A percentile compares a stretch with the other conserved stretches of the same genome.
Evolutionary conservation across 2,888 invertebrate genomes (phyloP).

Genomic region (Napeogenes sylphis): DNA sequence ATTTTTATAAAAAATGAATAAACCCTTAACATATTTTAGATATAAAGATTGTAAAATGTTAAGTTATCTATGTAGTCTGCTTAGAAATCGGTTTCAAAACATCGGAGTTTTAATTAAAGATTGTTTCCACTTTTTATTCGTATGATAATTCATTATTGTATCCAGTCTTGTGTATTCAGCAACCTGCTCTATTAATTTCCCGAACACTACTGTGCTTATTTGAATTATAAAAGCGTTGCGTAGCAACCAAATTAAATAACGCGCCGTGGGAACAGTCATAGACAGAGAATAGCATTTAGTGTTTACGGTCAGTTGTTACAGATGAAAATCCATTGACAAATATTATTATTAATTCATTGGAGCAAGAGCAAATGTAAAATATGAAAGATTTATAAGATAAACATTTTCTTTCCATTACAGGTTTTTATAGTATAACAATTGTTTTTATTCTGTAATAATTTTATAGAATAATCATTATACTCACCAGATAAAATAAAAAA

Average conservation of each 20-base stretch:
- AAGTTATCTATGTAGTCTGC: background rate
- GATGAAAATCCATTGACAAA: constrained; percentile 7
- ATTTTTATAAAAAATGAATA: constrained; percentile 26
- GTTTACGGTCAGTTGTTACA: no score
- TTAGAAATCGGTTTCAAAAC: background rate
- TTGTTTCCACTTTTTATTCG: background rate
- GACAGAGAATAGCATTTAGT: no score
- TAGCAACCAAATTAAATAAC: constrained; percentile 69
- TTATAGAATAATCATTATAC: no score
- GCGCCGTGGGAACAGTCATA: constrained; percentile 44
- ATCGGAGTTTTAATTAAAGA: background rate
- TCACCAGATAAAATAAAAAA: no score
- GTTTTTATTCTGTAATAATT: no score
- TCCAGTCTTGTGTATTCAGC: constrained; percentile 12
- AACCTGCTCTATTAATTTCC: constrained; percentile 19
- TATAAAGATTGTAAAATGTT: constrained; percentile 7
- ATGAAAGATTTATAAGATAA: no score
- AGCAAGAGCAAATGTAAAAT: no score
- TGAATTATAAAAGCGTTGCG: constrained; percentile 59
- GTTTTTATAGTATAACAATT: no score
- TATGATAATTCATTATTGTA: background rate
- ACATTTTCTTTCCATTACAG: no score
- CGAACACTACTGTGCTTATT: constrained; percentile 51
- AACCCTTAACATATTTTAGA: constrained; percentile 34
- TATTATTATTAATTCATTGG: no score